These are phyloP conservation scores for Xiphophorus hellerii DNA, from an alignment of 2,113 vertebrate genomes.

Conservation along the genomic window DNA sequence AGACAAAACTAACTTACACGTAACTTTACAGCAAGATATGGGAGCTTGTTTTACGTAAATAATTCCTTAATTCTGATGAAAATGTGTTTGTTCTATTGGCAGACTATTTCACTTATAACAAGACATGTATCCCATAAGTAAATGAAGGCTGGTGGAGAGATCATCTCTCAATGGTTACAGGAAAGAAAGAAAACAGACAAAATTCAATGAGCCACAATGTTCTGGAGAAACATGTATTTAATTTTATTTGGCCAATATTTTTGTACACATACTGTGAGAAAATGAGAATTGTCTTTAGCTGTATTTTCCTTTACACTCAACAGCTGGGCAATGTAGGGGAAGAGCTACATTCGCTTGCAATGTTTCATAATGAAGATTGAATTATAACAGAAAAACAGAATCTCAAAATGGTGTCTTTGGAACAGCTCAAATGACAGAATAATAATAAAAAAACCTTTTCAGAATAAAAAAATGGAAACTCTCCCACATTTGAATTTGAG, in stretches of 20 bases:
- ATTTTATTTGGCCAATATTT: not conserved
- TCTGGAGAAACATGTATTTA: not conserved
- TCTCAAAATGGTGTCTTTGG: not conserved
- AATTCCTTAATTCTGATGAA: no score
- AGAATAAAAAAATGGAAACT: no score
- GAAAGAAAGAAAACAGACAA: not conserved
- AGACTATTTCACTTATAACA: no score
- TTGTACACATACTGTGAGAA: not conserved
- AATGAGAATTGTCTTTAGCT: not conserved
- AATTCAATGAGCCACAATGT: not conserved
- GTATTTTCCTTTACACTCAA: not conserved
- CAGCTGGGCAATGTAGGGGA: not conserved
- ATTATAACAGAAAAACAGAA: not conserved
- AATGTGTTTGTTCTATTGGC: no score
- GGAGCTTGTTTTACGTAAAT: no score
- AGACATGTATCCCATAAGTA: no score
- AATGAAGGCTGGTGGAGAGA: no score
- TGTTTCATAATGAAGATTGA: not conserved
- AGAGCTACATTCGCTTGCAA: not conserved
- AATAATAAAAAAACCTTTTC: no score
- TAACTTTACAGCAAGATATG: no score
- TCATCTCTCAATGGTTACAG: not conserved
- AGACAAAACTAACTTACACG: no score
- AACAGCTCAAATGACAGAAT: not conserved
- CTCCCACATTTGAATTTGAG: not conserved